phyloP scores from a whole-genome alignment of 1,140 invertebrate genomes.

The Leptonema lineaticorne region DNA sequence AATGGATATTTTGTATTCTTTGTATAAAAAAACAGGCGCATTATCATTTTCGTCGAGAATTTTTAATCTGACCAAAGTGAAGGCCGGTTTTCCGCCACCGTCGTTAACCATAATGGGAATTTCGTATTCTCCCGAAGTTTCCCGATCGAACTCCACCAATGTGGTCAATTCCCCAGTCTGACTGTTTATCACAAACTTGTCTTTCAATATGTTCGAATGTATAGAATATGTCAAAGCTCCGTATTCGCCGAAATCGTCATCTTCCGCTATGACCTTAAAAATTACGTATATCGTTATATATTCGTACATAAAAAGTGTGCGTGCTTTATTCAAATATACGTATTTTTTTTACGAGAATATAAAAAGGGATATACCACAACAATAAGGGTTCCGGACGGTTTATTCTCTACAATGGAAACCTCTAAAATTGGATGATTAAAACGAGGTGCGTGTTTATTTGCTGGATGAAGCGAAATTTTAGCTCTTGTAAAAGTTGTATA shows the following conservation, averaged over 20 bases:
- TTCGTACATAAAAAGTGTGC: background rate
- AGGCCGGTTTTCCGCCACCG: constrained; percentile 74
- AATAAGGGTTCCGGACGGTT: constrained; percentile 65
- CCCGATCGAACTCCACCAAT: constrained; percentile 70
- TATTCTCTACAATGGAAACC: constrained; percentile 73
- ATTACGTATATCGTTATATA: background rate
- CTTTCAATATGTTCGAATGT: constrained; percentile 67
- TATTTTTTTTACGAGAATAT: background rate
- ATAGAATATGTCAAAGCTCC: constrained; percentile 74
- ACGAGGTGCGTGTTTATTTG: constrained; percentile 72
- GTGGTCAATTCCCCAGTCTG: constrained; percentile 75
- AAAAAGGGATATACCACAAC: constrained; percentile 47
- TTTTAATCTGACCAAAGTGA: constrained; percentile 69
- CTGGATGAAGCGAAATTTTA: constrained; percentile 72
- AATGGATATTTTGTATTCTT: constrained; percentile 73
- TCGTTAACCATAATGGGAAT: constrained; percentile 78
- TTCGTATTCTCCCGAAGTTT: constrained; percentile 67
- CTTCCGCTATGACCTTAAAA: constrained; percentile 64
- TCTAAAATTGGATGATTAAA: constrained; percentile 71
- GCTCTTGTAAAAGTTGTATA: constrained; percentile 76
- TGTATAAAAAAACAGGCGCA: constrained; percentile 69
- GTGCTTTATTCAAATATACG: background rate
- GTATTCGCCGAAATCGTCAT: constrained; percentile 75
- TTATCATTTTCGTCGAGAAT: constrained; percentile 85
- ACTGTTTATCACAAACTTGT: constrained; percentile 75